phyloP scores from a whole-genome alignment of 2,797 vertebrate genomes.

The Manis pentadactyla region DNA sequence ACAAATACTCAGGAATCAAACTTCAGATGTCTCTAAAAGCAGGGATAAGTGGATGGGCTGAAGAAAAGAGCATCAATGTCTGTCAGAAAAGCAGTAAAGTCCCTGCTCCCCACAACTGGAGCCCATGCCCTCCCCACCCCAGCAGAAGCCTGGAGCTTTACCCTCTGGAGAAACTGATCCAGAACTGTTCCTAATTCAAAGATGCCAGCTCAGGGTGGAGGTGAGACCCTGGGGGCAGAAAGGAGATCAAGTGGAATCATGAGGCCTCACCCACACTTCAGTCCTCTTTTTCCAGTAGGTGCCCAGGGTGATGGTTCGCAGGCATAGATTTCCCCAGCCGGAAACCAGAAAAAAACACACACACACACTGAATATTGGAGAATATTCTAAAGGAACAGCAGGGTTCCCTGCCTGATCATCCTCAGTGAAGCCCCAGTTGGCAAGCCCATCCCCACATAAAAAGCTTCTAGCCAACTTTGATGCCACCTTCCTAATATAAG shows the following conservation, averaged over 20 bases:
- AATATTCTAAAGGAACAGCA: background rate
- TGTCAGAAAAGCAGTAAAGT: background rate
- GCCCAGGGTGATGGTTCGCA: background rate
- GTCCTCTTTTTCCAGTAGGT: background rate
- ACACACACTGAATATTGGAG: background rate
- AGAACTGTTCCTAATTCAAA: background rate
- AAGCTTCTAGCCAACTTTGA: background rate
- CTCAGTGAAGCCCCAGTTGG: background rate
- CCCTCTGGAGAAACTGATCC: background rate
- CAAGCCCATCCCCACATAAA: background rate
- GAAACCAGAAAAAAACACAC: background rate
- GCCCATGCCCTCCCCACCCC: accelerated
- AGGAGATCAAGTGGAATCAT: background rate
- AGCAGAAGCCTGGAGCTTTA: background rate
- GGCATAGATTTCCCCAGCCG: background rate
- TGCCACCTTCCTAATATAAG: background rate
- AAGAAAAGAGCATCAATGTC: background rate
- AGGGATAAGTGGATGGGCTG: background rate
- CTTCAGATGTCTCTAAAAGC: background rate
- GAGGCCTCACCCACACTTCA: background rate
- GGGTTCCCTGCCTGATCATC: background rate
- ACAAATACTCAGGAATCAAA: background rate
- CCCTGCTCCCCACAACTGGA: background rate
- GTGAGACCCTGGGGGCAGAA: background rate
- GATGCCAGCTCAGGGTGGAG: background rate